Base-by-base conservation (phyloP, 2,797 vertebrate species). In the Phoxinus dragarum region DNA sequence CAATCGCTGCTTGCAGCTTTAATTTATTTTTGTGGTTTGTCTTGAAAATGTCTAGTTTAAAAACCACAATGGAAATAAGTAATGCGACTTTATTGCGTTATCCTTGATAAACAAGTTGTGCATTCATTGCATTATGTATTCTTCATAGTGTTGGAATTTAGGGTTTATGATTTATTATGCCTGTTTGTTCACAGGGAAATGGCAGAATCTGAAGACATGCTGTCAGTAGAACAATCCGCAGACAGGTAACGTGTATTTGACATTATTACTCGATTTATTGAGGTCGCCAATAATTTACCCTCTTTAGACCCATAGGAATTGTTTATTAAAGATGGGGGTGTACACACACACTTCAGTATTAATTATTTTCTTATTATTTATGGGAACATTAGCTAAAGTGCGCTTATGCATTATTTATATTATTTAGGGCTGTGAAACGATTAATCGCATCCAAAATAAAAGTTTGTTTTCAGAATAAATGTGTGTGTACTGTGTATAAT, bases 161-260 rank as follows among this genome's bases (percentile, higher is more conserved):
- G 4, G 0, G 68, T 40, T 40, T 40, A 49, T 73, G 17, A 31
- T 49, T 49, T 19, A 34, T 74, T 21, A 34, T 52, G 72, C 17
- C 8, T 73, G 0, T 31, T 31, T 73, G n/a, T 49, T 47, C 3
- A 6, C 64, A 66, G 64, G 27, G 64, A 66, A 66, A 34, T 66
- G 64, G 64, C 64, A 34, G 12, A 66, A 66, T 66, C 64, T 34
- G 64, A 66, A 66, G 64, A 66, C 64, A 66, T 66, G 64, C 64
- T 66, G 27, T 66, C 64, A 34, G 14, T 31, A 34, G 64, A 66
- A 3, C 27, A 34, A 17, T 66, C 61, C 3, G 61, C 6, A 34
- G 64, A 66, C 64, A 66, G 64, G 64, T 66, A 66, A 16, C 14
- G 4, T 66, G 31, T 34, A 17, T 14, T 34, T 34, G 14, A 66